phyloP scores from a whole-genome alignment of 2,113 vertebrate species.

The Takifugu flavidus region DNA sequence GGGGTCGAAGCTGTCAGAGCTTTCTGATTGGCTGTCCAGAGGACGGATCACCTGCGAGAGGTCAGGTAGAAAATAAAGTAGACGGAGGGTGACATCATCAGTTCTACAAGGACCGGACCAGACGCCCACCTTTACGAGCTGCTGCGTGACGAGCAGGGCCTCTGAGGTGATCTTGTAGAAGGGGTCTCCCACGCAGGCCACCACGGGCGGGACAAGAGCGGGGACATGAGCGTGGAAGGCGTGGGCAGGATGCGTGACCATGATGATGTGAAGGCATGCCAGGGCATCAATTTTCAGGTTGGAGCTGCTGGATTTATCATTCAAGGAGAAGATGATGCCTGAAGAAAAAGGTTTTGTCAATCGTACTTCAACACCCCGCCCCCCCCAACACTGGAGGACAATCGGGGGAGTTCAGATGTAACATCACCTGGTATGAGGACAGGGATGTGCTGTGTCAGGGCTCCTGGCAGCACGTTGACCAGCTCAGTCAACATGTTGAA shows the following conservation, averaged over 20 bases:
- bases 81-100: background rate
- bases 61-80: background rate
- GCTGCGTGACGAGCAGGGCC: conserved; percentile 95
- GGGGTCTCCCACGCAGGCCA: conserved; percentile 95
- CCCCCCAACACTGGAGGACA: too few species aligned
- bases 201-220: conserved; percentile 91
- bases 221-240: conserved; percentile 97
- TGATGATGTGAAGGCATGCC: conserved; percentile 94
- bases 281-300: conserved; percentile 97
- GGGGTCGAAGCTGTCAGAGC: conserved; percentile 86
- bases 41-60: conserved; percentile 85
- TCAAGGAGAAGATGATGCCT: conserved; percentile 98
- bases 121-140: conserved; percentile 84
- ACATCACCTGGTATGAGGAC: conserved; percentile 91
- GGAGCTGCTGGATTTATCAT: conserved; percentile 97
- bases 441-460: conserved; percentile 91
- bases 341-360: conserved; percentile 2
- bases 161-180: conserved; percentile 99
- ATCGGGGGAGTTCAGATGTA: too few species aligned
- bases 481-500: conserved; percentile 99
- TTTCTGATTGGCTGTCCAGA: conserved; percentile 79
- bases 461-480: conserved; percentile 94
- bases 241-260: conserved; percentile 94
- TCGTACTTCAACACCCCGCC: too few species aligned
- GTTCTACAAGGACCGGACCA: accelerated